Percentiles rank a stretch among this genome's conserved stretches.
Conservation (phyloP, 2,113 vertebrate genomes). For the Ammodramus savannarum region DNA sequence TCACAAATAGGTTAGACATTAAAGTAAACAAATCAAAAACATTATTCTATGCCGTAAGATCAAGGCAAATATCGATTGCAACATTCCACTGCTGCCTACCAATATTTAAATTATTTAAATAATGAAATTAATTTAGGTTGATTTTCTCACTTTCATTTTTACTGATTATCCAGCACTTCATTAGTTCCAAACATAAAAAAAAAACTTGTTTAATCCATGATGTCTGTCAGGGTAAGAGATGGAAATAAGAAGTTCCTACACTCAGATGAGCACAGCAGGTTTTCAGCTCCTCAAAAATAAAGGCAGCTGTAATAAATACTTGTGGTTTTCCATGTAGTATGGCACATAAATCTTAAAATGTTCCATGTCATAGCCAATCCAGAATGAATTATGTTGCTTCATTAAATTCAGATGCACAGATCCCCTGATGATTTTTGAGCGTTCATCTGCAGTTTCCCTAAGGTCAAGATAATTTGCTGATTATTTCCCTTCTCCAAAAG, state of each 20-base stretch:
- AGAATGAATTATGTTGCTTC: neutral
- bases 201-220: neutral
- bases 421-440: neutral
- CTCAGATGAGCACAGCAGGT: neutral
- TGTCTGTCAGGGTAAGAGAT: neutral
- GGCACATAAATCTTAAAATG: neutral
- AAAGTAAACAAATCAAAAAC: constrained; percentile 46
- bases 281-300: neutral
- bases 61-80: neutral
- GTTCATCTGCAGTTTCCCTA: neutral
- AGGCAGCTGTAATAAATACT: neutral
- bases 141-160: neutral
- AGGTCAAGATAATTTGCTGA: neutral
- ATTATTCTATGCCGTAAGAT: neutral
- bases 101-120: no score
- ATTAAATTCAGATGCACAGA: neutral
- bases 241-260: neutral
- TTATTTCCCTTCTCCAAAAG: neutral
- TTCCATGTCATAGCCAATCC: neutral
- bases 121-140: neutral
- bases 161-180: neutral
- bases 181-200: neutral
- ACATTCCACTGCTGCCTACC: neutral
- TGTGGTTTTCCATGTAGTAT: neutral
- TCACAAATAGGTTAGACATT: constrained; percentile 35